phyloP scores from a whole-genome alignment of 2,888 invertebrate species.

The Pandemis cinnamomeana region DNA sequence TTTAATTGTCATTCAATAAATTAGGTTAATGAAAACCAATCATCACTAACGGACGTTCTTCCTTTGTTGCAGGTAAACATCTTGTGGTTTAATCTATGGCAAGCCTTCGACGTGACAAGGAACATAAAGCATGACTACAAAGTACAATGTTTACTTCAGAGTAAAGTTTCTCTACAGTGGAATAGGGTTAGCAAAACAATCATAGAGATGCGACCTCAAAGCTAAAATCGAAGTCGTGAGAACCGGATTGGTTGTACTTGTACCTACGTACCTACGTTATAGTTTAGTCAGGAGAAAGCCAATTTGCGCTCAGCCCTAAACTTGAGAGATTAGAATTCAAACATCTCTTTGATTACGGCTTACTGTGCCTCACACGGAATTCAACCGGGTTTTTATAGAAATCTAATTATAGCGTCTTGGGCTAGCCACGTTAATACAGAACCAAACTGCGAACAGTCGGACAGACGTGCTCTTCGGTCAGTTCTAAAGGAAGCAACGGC shows the following conservation, averaged over 20 bases:
- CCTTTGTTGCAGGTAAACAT: constrained; percentile 53
- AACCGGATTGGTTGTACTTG: constrained; percentile 17
- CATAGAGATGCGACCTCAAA: constrained; percentile 22
- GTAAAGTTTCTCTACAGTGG: constrained; percentile 1
- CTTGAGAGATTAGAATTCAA: constrained; percentile 27
- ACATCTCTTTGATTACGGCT: constrained; percentile 40
- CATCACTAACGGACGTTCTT: constrained; percentile 40
- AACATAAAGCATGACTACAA: constrained; percentile 46
- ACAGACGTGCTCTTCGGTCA: constrained; percentile 52
- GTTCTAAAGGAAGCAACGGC: constrained; percentile 22
- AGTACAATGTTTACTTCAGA: constrained; percentile 12
- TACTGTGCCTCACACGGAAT: constrained; percentile 60
- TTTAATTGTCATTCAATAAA: constrained; percentile 37
- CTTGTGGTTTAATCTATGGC: constrained; percentile 49
- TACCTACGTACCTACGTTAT: not conserved
- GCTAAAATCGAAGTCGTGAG: constrained; percentile 27
- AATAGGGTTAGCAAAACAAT: constrained; percentile 18
- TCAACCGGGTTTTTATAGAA: constrained; percentile 68
- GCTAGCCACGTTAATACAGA: constrained; percentile 54
- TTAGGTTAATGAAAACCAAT: not conserved
- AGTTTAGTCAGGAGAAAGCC: constrained; percentile 25
- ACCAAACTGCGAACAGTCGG: constrained; percentile 55
- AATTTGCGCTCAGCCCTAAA: constrained; percentile 28
- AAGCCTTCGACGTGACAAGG: constrained; percentile 58
- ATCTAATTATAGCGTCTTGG: constrained; percentile 68